These are phyloP conservation scores for Matsumurasca onukii DNA, from an alignment of 1,140 invertebrate genomes.

Conservation along the genomic window DNA sequence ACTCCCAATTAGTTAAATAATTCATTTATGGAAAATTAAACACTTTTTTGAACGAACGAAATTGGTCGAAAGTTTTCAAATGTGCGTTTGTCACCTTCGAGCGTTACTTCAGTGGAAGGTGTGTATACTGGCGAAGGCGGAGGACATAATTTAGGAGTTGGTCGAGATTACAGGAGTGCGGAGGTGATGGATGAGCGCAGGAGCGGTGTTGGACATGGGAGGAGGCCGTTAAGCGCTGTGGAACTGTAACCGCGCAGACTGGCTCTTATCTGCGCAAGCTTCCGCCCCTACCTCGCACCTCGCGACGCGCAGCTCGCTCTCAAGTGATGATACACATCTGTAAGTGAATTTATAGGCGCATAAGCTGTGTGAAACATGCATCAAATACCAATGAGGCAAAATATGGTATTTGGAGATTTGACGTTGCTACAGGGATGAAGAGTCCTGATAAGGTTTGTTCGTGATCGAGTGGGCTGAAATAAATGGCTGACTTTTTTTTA, in stretches of 20 bases:
- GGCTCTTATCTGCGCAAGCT: not conserved
- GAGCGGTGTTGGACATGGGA: conserved; percentile 13
- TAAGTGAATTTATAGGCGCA: too few relatives aligned
- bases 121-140: conserved; percentile 9
- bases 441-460: too few relatives aligned
- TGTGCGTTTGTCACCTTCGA: not conserved
- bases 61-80: not conserved
- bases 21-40: too few relatives aligned
- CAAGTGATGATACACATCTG: too few relatives aligned
- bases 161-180: conserved; percentile 17
- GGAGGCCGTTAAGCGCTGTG: not conserved
- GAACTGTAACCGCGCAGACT: not conserved
- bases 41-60: not conserved
- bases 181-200: not conserved
- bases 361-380: too few relatives aligned
- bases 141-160: conserved; percentile 25
- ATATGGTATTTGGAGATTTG: too few relatives aligned
- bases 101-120: not conserved
- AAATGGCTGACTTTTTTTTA: too few relatives aligned
- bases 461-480: too few relatives aligned
- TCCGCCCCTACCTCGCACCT: not conserved
- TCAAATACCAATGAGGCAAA: too few relatives aligned
- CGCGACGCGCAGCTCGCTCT: not conserved
- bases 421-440: too few relatives aligned
- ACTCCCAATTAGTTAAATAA: too few relatives aligned